Evolutionary conservation across 2,888 invertebrate species (phyloP).

Genomic region (Xestia sexstrigata): DNA sequence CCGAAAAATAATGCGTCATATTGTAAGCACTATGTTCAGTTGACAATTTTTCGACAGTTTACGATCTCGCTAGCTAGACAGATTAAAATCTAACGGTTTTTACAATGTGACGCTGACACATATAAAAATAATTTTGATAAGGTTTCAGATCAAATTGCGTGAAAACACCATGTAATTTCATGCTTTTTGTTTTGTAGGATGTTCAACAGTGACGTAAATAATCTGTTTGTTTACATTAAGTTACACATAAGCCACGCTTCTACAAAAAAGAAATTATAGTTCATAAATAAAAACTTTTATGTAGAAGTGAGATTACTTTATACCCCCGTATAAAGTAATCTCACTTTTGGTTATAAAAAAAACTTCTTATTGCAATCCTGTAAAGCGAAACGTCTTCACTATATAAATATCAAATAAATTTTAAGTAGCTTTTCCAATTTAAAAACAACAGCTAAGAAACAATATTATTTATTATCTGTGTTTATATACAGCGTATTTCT

Average conservation of each 20-base stretch:
- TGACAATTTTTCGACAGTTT: too few relatives aligned
- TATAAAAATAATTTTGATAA: slow-evolving; percentile 27
- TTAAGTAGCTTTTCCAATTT: slow-evolving; percentile 5
- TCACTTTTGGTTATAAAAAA: too few relatives aligned
- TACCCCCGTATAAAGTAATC: too few relatives aligned
- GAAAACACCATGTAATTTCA: slow-evolving; percentile 5
- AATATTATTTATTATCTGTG: slow-evolving; percentile 12
- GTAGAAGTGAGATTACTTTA: background rate
- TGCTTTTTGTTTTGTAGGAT: slow-evolving; percentile 18
- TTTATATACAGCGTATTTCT: background rate
- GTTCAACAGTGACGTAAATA: background rate
- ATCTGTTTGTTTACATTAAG: slow-evolving; percentile 1
- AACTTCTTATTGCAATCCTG: background rate
- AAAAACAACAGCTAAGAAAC: slow-evolving; percentile 19
- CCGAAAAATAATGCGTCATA: too few relatives aligned
- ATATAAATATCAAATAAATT: slow-evolving; percentile 1
- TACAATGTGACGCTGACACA: too few relatives aligned
- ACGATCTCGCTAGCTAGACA: too few relatives aligned
- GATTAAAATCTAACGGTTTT: too few relatives aligned
- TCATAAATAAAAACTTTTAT: background rate
- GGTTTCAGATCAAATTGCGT: slow-evolving; percentile 6
- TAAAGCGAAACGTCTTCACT: slow-evolving; percentile 2
- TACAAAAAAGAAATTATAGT: background rate
- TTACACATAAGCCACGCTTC: background rate
- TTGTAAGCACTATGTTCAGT: too few relatives aligned